Percentiles rank a stretch among this genome's conserved stretches.
Evolutionary conservation across 2,797 vertebrate species (phyloP).

Genomic region (Microtus obscurus): DNA sequence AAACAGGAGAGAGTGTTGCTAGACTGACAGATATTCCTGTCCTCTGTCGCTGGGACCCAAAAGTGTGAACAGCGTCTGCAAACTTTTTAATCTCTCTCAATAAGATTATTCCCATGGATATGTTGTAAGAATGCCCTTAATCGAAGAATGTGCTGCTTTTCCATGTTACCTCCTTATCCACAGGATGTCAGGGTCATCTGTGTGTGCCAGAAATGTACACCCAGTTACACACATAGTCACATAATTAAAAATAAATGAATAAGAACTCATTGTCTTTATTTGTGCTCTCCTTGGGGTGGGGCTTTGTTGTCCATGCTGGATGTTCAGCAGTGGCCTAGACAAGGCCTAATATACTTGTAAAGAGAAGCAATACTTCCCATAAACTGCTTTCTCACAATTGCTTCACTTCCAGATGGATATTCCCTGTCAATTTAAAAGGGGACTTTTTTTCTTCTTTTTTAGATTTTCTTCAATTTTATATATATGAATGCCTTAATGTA

Average conservation of each 20-base stretch:
- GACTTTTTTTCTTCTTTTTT: neutral
- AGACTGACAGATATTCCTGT: too few species aligned
- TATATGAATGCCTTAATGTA: neutral
- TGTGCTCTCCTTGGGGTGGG: neutral
- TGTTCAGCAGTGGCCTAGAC: neutral
- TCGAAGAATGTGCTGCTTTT: too few species aligned
- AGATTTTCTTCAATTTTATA: neutral
- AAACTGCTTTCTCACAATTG: neutral
- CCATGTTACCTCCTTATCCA: neutral
- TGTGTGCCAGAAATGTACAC: too few species aligned
- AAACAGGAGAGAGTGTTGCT: too few species aligned
- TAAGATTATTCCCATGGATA: too few species aligned
- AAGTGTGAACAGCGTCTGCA: neutral
- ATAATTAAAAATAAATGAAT: neutral
- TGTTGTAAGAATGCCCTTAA: neutral
- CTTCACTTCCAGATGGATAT: slow-evolving; percentile 15
- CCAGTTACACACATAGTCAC: neutral
- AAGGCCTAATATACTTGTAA: neutral
- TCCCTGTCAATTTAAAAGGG: slow-evolving; percentile 46
- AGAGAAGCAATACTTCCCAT: slow-evolving; percentile 2
- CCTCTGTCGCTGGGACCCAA: too few species aligned
- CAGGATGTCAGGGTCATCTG: neutral
- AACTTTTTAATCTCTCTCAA: neutral
- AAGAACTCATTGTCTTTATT: neutral
- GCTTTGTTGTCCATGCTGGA: neutral